Evolutionary conservation across 2,113 vertebrate genomes (phyloP).

Genomic region (Furnarius figulus): DNA sequence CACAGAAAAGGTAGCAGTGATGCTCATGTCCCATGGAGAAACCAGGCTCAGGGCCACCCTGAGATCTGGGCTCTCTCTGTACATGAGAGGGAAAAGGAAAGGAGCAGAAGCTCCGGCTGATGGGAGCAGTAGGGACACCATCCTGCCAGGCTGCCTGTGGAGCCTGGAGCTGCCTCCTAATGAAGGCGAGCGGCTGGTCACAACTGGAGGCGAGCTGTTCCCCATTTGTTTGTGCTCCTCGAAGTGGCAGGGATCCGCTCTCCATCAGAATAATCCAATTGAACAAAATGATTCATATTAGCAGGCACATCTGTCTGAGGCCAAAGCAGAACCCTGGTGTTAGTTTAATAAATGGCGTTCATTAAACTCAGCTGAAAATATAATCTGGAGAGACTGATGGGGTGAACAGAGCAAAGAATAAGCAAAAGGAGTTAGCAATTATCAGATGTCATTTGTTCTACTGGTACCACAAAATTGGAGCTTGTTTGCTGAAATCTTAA

Average conservation of each 20-base stretch:
- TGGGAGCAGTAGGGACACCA: background rate
- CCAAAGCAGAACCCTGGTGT: slow-evolving; percentile 71
- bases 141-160: slow-evolving; percentile 7
- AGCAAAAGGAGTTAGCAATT: slow-evolving; percentile 73
- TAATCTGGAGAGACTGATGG: slow-evolving; percentile 76
- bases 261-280: slow-evolving; percentile 78
- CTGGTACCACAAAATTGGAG: slow-evolving; percentile 15
- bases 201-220: slow-evolving; percentile 48
- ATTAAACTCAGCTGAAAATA: slow-evolving; percentile 78
- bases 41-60: background rate
- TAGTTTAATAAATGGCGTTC: slow-evolving; percentile 78
- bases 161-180: slow-evolving; percentile 54
- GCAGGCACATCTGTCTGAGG: slow-evolving; percentile 75
- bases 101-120: background rate
- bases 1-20: background rate
- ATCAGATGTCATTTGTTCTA: slow-evolving; percentile 73
- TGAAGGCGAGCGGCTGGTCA: slow-evolving; percentile 24
- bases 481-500: slow-evolving; percentile 77
- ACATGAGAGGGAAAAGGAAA: background rate
- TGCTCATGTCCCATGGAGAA: background rate
- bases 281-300: slow-evolving; percentile 78
- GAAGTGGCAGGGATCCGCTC: slow-evolving; percentile 49
- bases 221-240: slow-evolving; percentile 54
- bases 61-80: background rate
- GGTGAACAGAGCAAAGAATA: slow-evolving; percentile 74